Percentiles rank a stretch among this genome's conserved stretches.
phyloP scores from a whole-genome alignment of 2,797 vertebrate species.

The Cossypha niveicapilla region DNA sequence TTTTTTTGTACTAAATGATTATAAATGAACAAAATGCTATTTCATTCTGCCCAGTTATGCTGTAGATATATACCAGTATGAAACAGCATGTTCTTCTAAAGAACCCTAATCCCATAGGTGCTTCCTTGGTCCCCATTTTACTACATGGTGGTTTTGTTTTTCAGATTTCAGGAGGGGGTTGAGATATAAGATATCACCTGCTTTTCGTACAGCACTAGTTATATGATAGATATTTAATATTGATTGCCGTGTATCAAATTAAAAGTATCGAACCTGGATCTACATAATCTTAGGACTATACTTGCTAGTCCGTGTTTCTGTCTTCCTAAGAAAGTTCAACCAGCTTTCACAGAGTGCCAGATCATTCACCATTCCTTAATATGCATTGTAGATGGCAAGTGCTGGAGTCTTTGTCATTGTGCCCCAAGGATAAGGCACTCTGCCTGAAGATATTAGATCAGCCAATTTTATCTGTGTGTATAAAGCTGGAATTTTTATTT shows the following conservation, averaged over 20 bases:
- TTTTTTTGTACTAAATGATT: not conserved
- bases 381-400: not conserved
- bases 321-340: not conserved
- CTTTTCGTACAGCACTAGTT: not conserved
- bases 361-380: conserved; percentile 21
- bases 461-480: conserved; percentile 22
- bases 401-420: conserved; percentile 5
- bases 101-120: not conserved
- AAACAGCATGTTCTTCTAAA: not conserved
- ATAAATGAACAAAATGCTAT: not conserved
- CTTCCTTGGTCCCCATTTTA: not conserved
- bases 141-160: not conserved
- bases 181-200: not conserved
- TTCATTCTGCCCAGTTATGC: not conserved
- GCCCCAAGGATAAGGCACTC: conserved; percentile 34
- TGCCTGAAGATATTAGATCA: conserved; percentile 34
- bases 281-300: not conserved
- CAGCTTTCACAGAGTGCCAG: not conserved
- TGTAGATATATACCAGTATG: not conserved
- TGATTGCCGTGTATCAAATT: not conserved
- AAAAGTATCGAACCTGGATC: not conserved
- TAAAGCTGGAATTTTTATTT: conserved; percentile 35
- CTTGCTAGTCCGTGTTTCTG: not conserved
- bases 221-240: not conserved
- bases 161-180: not conserved